Evolutionary conservation across 2,888 invertebrate genomes (phyloP).

Genomic region (Stictocephala bisonia): DNA sequence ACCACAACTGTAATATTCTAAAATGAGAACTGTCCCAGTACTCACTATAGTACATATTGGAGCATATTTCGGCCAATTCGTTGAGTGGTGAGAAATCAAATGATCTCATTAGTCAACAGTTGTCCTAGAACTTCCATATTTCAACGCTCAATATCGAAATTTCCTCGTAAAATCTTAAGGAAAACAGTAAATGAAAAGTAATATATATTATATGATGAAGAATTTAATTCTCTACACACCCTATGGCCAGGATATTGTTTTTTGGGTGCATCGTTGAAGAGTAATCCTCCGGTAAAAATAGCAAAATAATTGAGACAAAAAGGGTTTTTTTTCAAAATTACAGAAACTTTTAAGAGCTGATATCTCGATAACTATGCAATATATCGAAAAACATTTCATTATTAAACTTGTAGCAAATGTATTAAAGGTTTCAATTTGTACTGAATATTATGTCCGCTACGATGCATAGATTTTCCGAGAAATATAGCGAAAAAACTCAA

Average conservation of each 20-base stretch:
- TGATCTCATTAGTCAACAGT: slow-evolving; percentile 11
- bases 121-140: slow-evolving; percentile 3
- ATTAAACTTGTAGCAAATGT: not conserved
- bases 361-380: slow-evolving; percentile 8
- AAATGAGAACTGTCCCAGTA: slow-evolving; percentile 2
- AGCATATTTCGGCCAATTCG: slow-evolving; percentile 4
- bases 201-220: slow-evolving; percentile 1
- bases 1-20: not conserved
- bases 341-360: slow-evolving; percentile 10
- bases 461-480: not conserved
- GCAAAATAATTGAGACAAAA: slow-evolving; percentile 1
- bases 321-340: not conserved
- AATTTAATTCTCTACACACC: not conserved
- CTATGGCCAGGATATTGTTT: not conserved
- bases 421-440: not conserved
- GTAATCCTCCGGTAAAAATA: not conserved
- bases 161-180: not conserved
- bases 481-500: not conserved
- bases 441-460: no score
- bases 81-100: slow-evolving; percentile 24
- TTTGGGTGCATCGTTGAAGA: slow-evolving; percentile 19
- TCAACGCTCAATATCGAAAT: slow-evolving; percentile 4
- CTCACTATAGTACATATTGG: slow-evolving; percentile 6
- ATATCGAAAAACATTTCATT: not conserved
- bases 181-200: slow-evolving; percentile 6